A percentile compares a stretch with the other conserved stretches of the same genome.
Evolutionary conservation across 2,888 invertebrate species (phyloP).

Genomic region (Lamproptera curius): DNA sequence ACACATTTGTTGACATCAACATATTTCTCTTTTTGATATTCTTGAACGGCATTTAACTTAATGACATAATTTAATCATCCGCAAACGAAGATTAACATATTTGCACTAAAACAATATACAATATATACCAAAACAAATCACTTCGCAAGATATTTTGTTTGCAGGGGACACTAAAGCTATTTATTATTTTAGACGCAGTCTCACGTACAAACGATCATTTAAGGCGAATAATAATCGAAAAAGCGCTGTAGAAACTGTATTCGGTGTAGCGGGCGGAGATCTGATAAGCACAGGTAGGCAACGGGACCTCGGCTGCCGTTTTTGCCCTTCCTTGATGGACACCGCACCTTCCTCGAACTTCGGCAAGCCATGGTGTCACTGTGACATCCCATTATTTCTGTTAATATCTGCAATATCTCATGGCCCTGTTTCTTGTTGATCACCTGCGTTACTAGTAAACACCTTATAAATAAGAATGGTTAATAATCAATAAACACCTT

Average conservation of each 20-base stretch:
- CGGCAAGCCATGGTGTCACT: slow-evolving; percentile 9
- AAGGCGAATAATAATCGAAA: slow-evolving; percentile 9
- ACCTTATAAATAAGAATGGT: no score
- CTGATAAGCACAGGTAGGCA: slow-evolving; percentile 32
- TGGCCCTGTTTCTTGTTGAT: no score
- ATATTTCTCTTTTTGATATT: no score
- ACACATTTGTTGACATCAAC: no score
- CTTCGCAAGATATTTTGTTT: no score
- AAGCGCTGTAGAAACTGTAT: slow-evolving; percentile 22
- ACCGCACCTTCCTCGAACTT: slow-evolving; percentile 22
- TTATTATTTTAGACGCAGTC: slow-evolving; percentile 7
- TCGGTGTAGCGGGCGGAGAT: slow-evolving; percentile 20
- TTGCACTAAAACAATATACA: no score
- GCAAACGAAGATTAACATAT: no score
- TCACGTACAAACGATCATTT: slow-evolving; percentile 10
- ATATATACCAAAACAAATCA: no score
- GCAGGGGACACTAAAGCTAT: slow-evolving; percentile 15
- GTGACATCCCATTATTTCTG: slow-evolving; percentile 20
- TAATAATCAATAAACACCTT: no score
- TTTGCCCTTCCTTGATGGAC: slow-evolving; percentile 19
- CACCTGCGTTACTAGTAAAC: no score
- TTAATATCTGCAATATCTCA: slow-evolving; percentile 24
- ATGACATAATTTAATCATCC: no score
- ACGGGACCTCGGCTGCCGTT: slow-evolving; percentile 25
- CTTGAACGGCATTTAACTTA: no score